Conservation (phyloP, 2,888 invertebrate genomes). For the Polia nebulosa region DNA sequence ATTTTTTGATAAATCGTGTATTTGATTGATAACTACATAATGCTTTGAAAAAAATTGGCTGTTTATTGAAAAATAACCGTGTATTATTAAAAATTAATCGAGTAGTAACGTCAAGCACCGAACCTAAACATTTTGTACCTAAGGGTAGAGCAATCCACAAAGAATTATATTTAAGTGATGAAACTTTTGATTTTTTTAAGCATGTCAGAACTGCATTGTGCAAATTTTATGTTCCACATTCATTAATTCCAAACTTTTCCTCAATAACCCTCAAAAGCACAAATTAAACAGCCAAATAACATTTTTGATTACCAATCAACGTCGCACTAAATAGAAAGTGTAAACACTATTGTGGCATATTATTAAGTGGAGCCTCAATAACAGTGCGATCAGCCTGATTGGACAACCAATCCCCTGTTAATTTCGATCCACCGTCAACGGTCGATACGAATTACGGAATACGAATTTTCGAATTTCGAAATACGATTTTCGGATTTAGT, state of each 20-base stretch:
- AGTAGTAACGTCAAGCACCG: no score
- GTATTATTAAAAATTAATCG: no score
- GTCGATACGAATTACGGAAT: conserved; percentile 55
- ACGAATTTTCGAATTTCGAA: conserved; percentile 46
- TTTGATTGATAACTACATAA: no score
- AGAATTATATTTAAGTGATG: no score
- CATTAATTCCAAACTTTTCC: conserved; percentile 32
- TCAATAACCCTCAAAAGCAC: conserved; percentile 25
- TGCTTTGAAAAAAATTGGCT: no score
- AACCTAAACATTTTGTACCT: no score
- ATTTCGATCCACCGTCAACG: conserved; percentile 65
- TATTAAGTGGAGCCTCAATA: conserved; percentile 56
- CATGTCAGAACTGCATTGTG: not conserved
- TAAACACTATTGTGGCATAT: conserved; percentile 56
- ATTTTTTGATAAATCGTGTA: no score
- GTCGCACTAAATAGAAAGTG: conserved; percentile 59
- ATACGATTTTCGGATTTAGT: conserved; percentile 53
- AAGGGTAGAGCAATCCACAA: no score
- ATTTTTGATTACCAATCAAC: conserved; percentile 62
- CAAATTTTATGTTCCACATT: no score
- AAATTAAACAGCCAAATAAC: conserved; percentile 46
- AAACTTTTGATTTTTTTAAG: no score
- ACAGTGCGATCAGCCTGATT: conserved; percentile 60
- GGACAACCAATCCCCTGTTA: conserved; percentile 64
- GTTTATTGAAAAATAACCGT: no score